Evolutionary conservation across 2,113 vertebrate genomes (phyloP).

Genomic region (Leuciscus idus): DNA sequence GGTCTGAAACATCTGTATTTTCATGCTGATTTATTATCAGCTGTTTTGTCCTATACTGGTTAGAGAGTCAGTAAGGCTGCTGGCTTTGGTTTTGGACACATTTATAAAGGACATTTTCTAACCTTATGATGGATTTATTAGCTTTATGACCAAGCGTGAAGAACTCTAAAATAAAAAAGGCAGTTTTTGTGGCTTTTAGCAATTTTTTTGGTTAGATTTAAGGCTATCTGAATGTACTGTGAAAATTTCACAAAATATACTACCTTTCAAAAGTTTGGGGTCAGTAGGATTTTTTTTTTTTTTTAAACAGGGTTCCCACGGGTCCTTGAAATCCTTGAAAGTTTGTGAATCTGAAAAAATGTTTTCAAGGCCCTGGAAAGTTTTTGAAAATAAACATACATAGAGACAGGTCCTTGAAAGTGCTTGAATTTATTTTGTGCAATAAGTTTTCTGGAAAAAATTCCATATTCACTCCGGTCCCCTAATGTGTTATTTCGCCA

Average conservation of each 20-base stretch:
- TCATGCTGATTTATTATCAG: background rate
- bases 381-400: too few species aligned
- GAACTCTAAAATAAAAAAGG: background rate
- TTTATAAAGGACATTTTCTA: constrained; percentile 3
- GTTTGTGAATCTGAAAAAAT: too few species aligned
- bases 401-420: too few species aligned
- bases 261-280: background rate
- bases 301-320: too few species aligned
- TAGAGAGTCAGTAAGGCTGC: background rate
- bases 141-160: background rate
- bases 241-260: background rate
- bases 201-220: background rate
- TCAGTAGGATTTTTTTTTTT: background rate
- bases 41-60: background rate
- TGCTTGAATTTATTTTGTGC: too few species aligned
- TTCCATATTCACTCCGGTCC: too few species aligned
- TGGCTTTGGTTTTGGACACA: background rate
- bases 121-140: background rate
- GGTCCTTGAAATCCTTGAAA: too few species aligned
- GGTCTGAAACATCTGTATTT: background rate
- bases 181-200: background rate
- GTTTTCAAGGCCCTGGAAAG: too few species aligned
- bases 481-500: too few species aligned
- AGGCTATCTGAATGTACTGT: background rate
- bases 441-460: too few species aligned